Conservation (phyloP, 2,113 vertebrate species). For the Beaufortia kweichowensis region DNA sequence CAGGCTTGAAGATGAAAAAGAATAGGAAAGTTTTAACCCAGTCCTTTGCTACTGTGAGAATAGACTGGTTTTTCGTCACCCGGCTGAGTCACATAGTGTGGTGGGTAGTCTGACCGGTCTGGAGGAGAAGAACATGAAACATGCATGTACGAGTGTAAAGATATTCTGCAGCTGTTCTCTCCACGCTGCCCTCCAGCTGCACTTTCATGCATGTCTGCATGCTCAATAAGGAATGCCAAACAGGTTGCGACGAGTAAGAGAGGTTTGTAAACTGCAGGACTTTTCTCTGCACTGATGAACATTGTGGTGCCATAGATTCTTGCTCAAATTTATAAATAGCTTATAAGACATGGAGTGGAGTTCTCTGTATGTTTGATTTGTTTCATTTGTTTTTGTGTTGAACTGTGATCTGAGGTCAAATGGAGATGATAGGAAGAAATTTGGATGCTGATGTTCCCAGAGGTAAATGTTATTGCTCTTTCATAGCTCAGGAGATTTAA, state of each 20-base stretch:
- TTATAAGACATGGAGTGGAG: not conserved
- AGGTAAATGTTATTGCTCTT: no score
- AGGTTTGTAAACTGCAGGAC: conserved; percentile 60
- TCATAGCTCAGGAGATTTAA: no score
- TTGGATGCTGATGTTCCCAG: no score
- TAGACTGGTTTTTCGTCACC: not conserved
- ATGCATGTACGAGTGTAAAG: not conserved
- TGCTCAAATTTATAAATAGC: not conserved
- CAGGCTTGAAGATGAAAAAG: conserved; percentile 4
- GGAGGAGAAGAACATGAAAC: not conserved
- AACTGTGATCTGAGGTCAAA: no score
- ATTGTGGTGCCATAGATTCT: not conserved
- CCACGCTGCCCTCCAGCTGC: conserved; percentile 42
- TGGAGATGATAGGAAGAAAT: no score
- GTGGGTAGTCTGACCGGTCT: not conserved
- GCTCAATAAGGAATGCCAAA: conserved; percentile 34
- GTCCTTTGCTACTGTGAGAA: not conserved
- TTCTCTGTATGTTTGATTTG: not conserved
- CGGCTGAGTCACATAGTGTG: not conserved
- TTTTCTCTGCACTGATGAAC: conserved; percentile 6
- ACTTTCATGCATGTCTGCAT: conserved; percentile 20
- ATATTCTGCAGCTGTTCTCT: conserved; percentile 25
- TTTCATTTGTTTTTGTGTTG: no score
- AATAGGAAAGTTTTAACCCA: conserved; percentile 48
- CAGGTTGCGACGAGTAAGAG: conserved; percentile 63